Conservation (phyloP, 2,888 invertebrate genomes). For the Drosophila testacea region DNA sequence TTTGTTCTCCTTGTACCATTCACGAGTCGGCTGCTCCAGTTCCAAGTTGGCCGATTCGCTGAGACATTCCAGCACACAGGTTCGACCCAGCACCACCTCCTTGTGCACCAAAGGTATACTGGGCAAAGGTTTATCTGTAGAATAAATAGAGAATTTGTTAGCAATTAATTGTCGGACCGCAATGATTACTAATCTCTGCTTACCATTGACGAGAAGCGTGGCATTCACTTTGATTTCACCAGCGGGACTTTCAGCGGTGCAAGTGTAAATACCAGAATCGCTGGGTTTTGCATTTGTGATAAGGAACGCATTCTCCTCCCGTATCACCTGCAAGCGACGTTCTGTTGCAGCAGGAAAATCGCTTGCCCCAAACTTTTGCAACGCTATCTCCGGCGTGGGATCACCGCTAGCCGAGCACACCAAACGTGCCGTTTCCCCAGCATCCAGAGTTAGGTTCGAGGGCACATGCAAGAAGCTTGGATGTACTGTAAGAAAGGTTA, state of each 20-base stretch:
- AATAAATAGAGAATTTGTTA: neutral
- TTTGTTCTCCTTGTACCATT: slow-evolving; percentile 94
- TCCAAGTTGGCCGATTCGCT: slow-evolving; percentile 88
- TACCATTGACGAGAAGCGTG: slow-evolving; percentile 89
- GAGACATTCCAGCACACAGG: slow-evolving; percentile 93
- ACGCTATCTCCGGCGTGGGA: slow-evolving; percentile 94
- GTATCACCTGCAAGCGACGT: slow-evolving; percentile 96
- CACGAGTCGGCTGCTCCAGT: slow-evolving; percentile 85
- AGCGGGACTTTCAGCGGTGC: slow-evolving; percentile 95
- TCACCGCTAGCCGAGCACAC: slow-evolving; percentile 96
- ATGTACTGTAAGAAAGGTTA: slow-evolving; percentile 87
- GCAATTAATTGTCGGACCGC: neutral
- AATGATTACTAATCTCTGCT: slow-evolving; percentile 18
- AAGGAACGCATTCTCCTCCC: slow-evolving; percentile 95
- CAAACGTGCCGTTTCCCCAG: slow-evolving; percentile 93
- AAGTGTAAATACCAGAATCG: slow-evolving; percentile 97
- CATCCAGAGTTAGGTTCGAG: slow-evolving; percentile 92
- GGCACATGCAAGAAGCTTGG: slow-evolving; percentile 95
- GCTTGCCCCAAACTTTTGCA: slow-evolving; percentile 96
- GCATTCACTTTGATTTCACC: slow-evolving; percentile 95
- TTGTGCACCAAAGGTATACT: slow-evolving; percentile 89
- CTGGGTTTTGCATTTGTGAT: slow-evolving; percentile 95
- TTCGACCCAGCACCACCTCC: slow-evolving; percentile 92
- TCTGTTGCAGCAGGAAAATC: slow-evolving; percentile 98
- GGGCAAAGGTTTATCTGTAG: slow-evolving; percentile 93